phyloP scores from a whole-genome alignment of 2,113 vertebrate genomes.

The Aythya baeri region DNA sequence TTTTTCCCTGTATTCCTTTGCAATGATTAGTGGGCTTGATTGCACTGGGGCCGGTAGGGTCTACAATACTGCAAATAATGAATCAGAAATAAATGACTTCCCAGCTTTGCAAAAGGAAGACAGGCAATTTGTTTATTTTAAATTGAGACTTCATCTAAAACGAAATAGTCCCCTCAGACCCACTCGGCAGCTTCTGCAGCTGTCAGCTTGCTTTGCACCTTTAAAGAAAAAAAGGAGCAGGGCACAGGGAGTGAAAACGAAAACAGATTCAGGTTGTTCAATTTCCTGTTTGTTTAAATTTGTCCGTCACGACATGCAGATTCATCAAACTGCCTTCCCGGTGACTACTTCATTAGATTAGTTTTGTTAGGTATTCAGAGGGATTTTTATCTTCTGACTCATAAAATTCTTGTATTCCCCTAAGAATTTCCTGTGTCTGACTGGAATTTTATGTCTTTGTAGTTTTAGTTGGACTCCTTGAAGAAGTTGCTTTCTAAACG shows the following conservation, averaged over 20 bases:
- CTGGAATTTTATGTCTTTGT: constrained; percentile 83
- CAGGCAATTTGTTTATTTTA: constrained; percentile 22
- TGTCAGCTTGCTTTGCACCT: constrained; percentile 17
- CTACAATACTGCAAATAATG: background rate
- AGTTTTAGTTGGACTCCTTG: constrained; percentile 75
- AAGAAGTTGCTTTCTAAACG: constrained; percentile 73
- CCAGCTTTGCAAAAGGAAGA: background rate
- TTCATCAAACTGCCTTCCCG: constrained; percentile 72
- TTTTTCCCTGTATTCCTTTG: background rate
- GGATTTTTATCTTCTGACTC: constrained; percentile 86
- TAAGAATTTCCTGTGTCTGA: constrained; percentile 81
- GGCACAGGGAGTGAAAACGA: constrained; percentile 37
- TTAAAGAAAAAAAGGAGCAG: background rate
- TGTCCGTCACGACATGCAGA: constrained; percentile 61
- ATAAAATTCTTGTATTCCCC: constrained; percentile 85
- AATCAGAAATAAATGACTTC: constrained; percentile 8
- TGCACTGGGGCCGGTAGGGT: background rate
- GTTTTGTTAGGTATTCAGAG: constrained; percentile 75
- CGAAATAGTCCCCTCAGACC: background rate
- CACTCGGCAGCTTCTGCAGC: background rate
- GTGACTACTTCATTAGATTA: constrained; percentile 81
- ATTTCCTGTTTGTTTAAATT: constrained; percentile 82
- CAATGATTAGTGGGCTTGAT: background rate
- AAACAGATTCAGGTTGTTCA: constrained; percentile 72
- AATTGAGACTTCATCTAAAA: constrained; percentile 12